phyloP scores from a whole-genome alignment of 2,888 invertebrate species.

The Cordylochernes scorpioides region DNA sequence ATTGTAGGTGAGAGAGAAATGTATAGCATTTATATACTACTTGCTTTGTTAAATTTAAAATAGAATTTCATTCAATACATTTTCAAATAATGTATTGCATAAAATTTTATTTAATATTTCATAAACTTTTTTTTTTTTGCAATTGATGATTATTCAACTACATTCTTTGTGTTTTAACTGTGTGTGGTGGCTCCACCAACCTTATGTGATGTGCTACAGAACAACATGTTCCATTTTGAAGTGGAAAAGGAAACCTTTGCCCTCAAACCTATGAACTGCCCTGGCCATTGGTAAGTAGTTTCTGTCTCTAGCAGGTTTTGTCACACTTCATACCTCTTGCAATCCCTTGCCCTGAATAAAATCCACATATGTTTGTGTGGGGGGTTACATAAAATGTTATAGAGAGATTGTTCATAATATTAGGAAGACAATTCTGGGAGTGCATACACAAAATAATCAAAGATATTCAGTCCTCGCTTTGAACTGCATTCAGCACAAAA shows the following conservation, averaged over 20 bases:
- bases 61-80: neutral
- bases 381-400: too few species aligned
- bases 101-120: neutral
- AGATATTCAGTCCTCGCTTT: too few species aligned
- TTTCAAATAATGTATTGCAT: neutral
- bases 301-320: too few species aligned
- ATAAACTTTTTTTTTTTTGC: neutral
- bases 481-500: too few species aligned
- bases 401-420: too few species aligned
- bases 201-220: slow-evolving; percentile 26
- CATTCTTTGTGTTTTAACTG: neutral
- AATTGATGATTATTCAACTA: neutral
- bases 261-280: slow-evolving; percentile 97
- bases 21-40: neutral
- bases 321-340: too few species aligned
- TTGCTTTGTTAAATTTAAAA: neutral
- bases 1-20: too few species aligned
- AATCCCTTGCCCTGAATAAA: too few species aligned
- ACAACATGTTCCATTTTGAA: slow-evolving; percentile 89
- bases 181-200: neutral
- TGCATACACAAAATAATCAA: too few species aligned
- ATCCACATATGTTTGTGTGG: too few species aligned
- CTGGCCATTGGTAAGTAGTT: slow-evolving; percentile 62
- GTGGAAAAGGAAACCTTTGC: slow-evolving; percentile 87
- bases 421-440: too few species aligned